phyloP scores from a whole-genome alignment of 64 coral and sea anemone genomes.

The Pocillopora damicornis region DNA sequence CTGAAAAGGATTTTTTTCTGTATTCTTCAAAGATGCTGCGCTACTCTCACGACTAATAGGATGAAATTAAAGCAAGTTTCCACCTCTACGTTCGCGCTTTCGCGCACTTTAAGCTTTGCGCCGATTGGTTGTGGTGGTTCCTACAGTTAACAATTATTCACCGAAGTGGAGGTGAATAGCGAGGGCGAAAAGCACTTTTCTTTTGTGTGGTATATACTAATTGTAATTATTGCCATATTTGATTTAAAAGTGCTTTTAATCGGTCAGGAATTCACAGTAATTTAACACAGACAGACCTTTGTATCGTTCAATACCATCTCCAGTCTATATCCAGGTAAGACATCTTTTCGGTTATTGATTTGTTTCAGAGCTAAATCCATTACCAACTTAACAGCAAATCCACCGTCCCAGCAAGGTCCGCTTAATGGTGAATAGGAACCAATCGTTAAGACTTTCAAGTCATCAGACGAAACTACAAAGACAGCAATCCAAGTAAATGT shows the following conservation, averaged over 20 bases:
- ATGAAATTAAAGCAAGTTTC: too few species aligned
- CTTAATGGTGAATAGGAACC: conserved; percentile 60
- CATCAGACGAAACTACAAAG: not conserved
- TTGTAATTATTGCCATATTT: too few species aligned
- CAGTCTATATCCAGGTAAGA: conserved; percentile 52
- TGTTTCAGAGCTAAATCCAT: conserved; percentile 56
- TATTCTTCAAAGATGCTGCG: not conserved
- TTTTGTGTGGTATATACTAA: too few species aligned
- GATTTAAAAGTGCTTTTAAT: not conserved
- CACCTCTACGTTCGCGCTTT: too few species aligned
- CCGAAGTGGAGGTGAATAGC: not conserved
- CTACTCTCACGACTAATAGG: too few species aligned
- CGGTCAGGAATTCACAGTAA: not conserved
- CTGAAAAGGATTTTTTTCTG: not conserved
- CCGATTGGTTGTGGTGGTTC: too few species aligned
- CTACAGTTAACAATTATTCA: not conserved
- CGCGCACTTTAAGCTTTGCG: too few species aligned
- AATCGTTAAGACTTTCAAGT: conserved; percentile 46
- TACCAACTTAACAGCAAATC: conserved; percentile 28
- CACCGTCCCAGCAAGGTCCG: conserved; percentile 61
- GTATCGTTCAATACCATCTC: conserved; percentile 58
- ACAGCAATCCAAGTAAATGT: not conserved
- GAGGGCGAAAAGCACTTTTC: too few species aligned
- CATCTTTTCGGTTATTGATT: conserved; percentile 53
- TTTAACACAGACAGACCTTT: conserved; percentile 47